A percentile compares a stretch with the other conserved stretches of the same genome.
Evolutionary conservation across 2,888 invertebrate genomes (phyloP).

Genomic region (Cephus rjabovi): DNA sequence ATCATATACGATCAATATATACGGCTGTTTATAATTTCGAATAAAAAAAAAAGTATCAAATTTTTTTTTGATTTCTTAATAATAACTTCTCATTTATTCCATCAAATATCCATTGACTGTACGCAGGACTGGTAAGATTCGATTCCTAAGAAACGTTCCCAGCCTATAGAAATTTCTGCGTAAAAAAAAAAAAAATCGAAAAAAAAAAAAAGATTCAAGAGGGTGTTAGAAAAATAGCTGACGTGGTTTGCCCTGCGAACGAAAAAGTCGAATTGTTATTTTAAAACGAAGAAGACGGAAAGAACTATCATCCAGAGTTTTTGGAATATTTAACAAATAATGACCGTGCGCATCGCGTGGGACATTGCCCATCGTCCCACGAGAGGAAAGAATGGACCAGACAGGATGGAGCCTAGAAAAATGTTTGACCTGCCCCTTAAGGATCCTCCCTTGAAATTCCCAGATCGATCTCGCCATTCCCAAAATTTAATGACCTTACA

Average conservation of each 20-base stretch:
- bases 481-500: background rate
- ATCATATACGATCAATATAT: no score
- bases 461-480: background rate
- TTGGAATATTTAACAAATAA: constrained; percentile 53
- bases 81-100: no score
- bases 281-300: constrained; percentile 28
- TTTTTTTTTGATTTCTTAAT: no score
- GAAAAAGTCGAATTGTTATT: constrained; percentile 46
- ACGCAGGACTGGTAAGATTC: background rate
- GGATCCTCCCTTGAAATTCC: background rate
- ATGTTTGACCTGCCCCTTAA: background rate
- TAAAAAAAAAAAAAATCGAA: background rate
- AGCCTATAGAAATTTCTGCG: background rate
- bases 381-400: background rate
- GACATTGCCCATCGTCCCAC: background rate
- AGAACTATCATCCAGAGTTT: constrained; percentile 39
- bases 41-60: no score
- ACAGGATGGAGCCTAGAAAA: background rate
- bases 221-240: constrained; percentile 24
- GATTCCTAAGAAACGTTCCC: background rate
- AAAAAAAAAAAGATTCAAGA: background rate
- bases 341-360: constrained; percentile 31
- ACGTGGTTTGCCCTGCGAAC: background rate
- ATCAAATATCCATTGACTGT: background rate
- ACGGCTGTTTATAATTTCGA: no score